Base-by-base conservation (phyloP, 2,797 vertebrate genomes). In the Lacerta agilis region DNA sequence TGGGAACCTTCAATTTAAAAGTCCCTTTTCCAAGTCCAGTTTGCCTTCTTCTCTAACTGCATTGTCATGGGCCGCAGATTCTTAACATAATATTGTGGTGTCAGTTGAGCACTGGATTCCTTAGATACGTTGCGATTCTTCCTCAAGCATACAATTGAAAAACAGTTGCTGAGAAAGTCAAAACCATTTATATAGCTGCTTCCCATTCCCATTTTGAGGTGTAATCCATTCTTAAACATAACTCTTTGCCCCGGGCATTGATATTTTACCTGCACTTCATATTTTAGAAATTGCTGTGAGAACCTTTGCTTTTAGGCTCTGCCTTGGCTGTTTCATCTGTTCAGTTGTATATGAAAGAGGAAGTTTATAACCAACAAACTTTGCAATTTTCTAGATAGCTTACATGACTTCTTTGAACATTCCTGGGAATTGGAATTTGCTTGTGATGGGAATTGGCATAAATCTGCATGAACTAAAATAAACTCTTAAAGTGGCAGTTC, bases 401-500 rank as follows among this genome's bases (percentile, higher is more conserved):
- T 83, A 38, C 8, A 45, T 67, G 43, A 27, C 11, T 80, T 79
- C 58, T 84, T 33, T 80, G 71, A 83, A 80, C 15, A 75, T 87
- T n/a, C 29, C 67, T 76, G 15, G 66, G 18, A 27, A 15, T 45
- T 78, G 88, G 41, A 58, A 15, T 49, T 69, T 83, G 25, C 38
- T 80, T 49, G 33, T 49, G n/a, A 29, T n/a, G 75, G 77, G 67
- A 38, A 55, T 36, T 55, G 71, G 36, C 82, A 76, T 67, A 87
- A 69, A 87, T 67, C 43, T 81, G n/a, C 69, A 75, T 69, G 77
- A 66, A 84, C 36, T 80, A 78, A 78, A 86, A 29, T 79, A 73
- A 75, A 67, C 11, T 83, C 8, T n/a, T 67, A 36, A 75, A 73
- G 7, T 87, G 38, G 20, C 64, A 79, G 8, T 83, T 66, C 80